A percentile compares a stretch with the other conserved stretches of the same genome.
Evolutionary conservation across 2,888 invertebrate species (phyloP).

Genomic region (Nowickia ferox): DNA sequence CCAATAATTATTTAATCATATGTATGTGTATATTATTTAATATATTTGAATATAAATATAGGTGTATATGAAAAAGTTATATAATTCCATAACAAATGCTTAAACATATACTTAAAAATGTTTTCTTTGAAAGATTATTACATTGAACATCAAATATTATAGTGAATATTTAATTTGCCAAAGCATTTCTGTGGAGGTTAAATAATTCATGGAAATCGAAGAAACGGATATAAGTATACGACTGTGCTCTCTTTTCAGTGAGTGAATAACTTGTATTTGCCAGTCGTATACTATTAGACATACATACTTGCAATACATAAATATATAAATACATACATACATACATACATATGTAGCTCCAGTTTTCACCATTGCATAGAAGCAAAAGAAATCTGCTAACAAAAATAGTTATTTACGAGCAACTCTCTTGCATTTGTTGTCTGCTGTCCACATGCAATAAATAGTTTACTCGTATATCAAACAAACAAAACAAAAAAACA

Average conservation of each 20-base stretch:
- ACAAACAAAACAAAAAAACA: not conserved
- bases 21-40: too few species aligned
- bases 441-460: slow-evolving; percentile 7
- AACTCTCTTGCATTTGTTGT: slow-evolving; percentile 8
- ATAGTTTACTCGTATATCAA: not conserved
- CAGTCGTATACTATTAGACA: slow-evolving; percentile 7
- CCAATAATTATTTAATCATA: too few species aligned
- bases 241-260: slow-evolving; percentile 5
- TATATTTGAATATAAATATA: not conserved
- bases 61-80: not conserved
- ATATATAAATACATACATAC: not conserved
- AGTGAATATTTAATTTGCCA: slow-evolving; percentile 1
- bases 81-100: not conserved
- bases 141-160: not conserved
- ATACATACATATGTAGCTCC: slow-evolving; percentile 33
- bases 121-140: slow-evolving; percentile 2
- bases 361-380: slow-evolving; percentile 38
- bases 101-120: not conserved
- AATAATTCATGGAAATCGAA: slow-evolving; percentile 56
- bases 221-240: slow-evolving; percentile 52
- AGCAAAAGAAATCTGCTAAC: slow-evolving; percentile 37
- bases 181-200: slow-evolving; percentile 23
- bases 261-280: slow-evolving; percentile 26
- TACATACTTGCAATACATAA: slow-evolving; percentile 13
- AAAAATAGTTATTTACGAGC: slow-evolving; percentile 20